These are phyloP conservation scores for Itoplectis maculator DNA, from an alignment of 2,888 invertebrate species.

Conservation along the genomic window DNA sequence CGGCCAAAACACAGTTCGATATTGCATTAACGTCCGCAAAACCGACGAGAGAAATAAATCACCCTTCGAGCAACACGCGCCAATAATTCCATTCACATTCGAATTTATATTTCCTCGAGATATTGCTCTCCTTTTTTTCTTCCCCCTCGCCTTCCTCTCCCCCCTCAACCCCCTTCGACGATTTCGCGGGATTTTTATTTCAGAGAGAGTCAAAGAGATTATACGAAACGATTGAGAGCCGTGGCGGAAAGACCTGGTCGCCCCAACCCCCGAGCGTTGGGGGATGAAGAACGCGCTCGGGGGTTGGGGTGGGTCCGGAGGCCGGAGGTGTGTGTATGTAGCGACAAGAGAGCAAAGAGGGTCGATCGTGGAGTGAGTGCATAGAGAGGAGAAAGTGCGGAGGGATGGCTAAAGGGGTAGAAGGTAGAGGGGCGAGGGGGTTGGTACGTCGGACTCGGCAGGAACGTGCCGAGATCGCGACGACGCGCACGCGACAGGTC, in stretches of 20 bases:
- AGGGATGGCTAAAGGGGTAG: too few species aligned
- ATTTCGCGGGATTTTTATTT: not conserved
- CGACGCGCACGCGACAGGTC: slow-evolving; percentile 76
- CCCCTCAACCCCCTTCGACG: not conserved
- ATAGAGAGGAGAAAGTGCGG: too few species aligned
- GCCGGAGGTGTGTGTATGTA: slow-evolving; percentile 22
- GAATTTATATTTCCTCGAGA: slow-evolving; percentile 15
- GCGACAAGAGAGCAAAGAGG: slow-evolving; percentile 41
- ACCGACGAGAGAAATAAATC: not conserved
- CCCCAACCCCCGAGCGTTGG: too few species aligned
- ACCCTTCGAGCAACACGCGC: not conserved
- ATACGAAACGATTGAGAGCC: slow-evolving; percentile 44
- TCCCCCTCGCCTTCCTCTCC: too few species aligned
- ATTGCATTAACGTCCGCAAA: not conserved
- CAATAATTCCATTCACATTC: not conserved
- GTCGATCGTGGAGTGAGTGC: slow-evolving; percentile 30
- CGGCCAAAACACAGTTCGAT: not conserved
- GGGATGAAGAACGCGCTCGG: too few species aligned
- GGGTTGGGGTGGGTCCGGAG: too few species aligned
- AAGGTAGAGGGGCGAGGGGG: slow-evolving; percentile 12
- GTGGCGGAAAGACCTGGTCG: slow-evolving; percentile 4
- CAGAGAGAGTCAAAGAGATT: slow-evolving; percentile 49
- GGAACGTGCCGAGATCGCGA: slow-evolving; percentile 65
- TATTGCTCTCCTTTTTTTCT: slow-evolving; percentile 8
- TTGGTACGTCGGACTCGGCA: slow-evolving; percentile 49